phyloP scores from a whole-genome alignment of 1,140 invertebrate species.

The Ditylenchus dipsaci region DNA sequence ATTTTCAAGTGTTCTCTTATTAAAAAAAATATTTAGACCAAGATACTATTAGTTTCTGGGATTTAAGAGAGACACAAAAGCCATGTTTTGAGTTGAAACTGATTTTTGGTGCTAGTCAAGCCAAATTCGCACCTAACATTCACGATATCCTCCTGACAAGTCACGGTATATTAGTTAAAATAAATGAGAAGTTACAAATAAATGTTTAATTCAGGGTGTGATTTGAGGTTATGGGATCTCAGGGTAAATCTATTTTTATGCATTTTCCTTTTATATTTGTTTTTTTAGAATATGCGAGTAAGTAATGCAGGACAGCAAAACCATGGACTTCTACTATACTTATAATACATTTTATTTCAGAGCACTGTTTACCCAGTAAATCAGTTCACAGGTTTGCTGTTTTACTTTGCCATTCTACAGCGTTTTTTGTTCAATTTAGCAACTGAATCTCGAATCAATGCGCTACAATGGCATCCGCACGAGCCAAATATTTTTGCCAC shows the following conservation, averaged over 20 bases:
- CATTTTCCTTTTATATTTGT: neutral
- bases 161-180: constrained; percentile 10
- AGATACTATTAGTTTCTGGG: constrained; percentile 36
- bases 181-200: no score
- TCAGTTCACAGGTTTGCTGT: constrained; percentile 14
- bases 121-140: constrained; percentile 30
- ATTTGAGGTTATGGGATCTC: constrained; percentile 37
- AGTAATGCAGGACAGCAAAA: neutral
- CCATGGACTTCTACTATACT: no score
- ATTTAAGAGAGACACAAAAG: constrained; percentile 23
- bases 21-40: constrained; percentile 13
- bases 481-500: constrained; percentile 23
- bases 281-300: neutral
- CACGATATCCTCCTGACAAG: constrained; percentile 24
- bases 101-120: constrained; percentile 31
- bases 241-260: constrained; percentile 9
- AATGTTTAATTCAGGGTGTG: neutral
- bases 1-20: neutral
- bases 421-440: neutral
- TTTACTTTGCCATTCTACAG: no score
- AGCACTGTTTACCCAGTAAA: constrained; percentile 17
- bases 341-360: constrained; percentile 10
- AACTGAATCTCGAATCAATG: constrained; percentile 14
- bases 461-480: constrained; percentile 29
- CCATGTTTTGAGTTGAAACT: constrained; percentile 12